Conservation (phyloP, 2,888 invertebrate species). For the Andrena hattorfiana region DNA sequence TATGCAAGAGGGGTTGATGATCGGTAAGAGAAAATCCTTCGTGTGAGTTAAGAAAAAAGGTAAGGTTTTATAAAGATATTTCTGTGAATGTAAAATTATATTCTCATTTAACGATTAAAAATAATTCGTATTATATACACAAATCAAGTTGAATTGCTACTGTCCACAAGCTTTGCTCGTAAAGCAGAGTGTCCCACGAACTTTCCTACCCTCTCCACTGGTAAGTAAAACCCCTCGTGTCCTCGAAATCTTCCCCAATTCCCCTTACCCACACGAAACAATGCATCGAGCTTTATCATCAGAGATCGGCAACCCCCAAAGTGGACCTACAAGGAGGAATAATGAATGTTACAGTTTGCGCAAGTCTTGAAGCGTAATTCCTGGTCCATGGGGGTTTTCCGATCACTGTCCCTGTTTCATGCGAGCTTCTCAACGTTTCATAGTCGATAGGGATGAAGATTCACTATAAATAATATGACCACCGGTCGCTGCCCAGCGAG, state of each 20-base stretch:
- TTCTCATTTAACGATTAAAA: too few relatives aligned
- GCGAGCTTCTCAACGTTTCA: neutral
- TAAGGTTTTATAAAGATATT: too few relatives aligned
- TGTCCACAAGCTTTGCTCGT: too few relatives aligned
- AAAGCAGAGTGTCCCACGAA: too few relatives aligned
- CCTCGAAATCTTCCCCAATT: neutral
- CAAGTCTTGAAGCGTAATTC: slow-evolving; percentile 26
- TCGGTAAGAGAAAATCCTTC: too few relatives aligned
- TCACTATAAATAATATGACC: neutral
- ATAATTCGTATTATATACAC: too few relatives aligned
- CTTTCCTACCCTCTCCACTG: too few relatives aligned
- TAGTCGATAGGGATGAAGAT: slow-evolving; percentile 30
- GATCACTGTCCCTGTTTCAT: slow-evolving; percentile 10
- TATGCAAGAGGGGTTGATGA: too few relatives aligned
- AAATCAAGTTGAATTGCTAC: too few relatives aligned
- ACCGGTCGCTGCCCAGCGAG: neutral
- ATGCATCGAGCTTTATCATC: slow-evolving; percentile 13
- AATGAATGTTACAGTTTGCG: slow-evolving; percentile 25
- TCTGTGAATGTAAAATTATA: too few relatives aligned
- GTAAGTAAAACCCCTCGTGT: neutral
- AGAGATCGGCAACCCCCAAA: slow-evolving; percentile 28
- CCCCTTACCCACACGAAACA: slow-evolving; percentile 18
- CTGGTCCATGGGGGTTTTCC: slow-evolving; percentile 2
- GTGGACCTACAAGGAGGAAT: slow-evolving; percentile 3
- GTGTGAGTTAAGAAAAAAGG: too few relatives aligned